Evolutionary conservation across 2,888 invertebrate genomes (phyloP).

Genomic region (Listrodromus nycthemerus): DNA sequence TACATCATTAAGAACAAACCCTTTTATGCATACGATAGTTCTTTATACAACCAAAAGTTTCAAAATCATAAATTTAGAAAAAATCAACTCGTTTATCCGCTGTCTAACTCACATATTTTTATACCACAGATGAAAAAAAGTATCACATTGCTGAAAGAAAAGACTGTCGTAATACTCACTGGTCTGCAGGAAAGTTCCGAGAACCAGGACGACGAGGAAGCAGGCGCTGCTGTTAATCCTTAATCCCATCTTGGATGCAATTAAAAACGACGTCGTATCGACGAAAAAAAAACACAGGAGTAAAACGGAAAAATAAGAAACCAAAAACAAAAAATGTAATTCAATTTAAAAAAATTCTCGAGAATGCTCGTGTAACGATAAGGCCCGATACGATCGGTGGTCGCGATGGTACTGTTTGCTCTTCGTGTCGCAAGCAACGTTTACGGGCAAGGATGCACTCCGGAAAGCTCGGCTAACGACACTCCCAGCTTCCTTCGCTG

Average conservation of each 20-base stretch:
- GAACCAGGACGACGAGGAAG: conserved; percentile 61
- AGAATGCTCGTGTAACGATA: not conserved
- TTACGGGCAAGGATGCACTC: conserved; percentile 58
- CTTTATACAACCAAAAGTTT: too few species aligned
- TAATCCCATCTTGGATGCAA: conserved; percentile 64
- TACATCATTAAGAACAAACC: too few species aligned
- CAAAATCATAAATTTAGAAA: too few species aligned
- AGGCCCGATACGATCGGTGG: conserved; percentile 66
- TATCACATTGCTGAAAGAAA: too few species aligned
- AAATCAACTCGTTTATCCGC: too few species aligned
- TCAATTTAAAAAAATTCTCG: not conserved
- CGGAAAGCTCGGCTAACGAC: conserved; percentile 67
- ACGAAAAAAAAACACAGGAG: conserved; percentile 25
- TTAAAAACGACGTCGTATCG: conserved; percentile 18
- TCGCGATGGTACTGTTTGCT: conserved; percentile 67
- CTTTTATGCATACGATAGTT: too few species aligned
- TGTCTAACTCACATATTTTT: too few species aligned
- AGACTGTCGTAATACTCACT: conserved; percentile 52
- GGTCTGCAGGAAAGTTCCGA: conserved; percentile 65
- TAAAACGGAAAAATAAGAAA: not conserved
- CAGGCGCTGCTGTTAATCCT: conserved; percentile 61
- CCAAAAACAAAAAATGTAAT: not conserved
- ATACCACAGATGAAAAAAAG: too few species aligned
- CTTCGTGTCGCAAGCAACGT: conserved; percentile 52
- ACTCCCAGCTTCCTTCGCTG: conserved; percentile 68